phyloP scores from a whole-genome alignment of 2,113 vertebrate species.

The Corydoras sp. region DNA sequence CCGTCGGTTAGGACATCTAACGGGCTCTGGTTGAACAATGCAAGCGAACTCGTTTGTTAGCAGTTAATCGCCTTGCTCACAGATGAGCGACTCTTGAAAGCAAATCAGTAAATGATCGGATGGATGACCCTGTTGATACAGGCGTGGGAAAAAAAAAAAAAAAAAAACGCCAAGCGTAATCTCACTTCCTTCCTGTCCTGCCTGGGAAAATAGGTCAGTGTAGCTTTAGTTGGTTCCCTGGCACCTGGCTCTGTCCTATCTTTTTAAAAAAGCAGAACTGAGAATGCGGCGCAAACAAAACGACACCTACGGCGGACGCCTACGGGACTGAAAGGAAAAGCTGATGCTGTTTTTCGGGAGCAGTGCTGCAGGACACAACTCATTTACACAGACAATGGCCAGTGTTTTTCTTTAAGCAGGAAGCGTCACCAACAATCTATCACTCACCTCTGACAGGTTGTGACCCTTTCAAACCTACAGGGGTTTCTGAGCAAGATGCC shows the following conservation, averaged over 20 bases:
- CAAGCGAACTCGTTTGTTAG: constrained; percentile 51
- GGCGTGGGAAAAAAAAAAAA: constrained; percentile 48
- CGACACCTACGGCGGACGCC: not conserved
- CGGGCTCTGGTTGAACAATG: constrained; percentile 26
- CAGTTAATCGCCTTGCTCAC: constrained; percentile 62
- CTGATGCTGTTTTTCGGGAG: constrained; percentile 40
- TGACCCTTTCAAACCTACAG: constrained; percentile 42
- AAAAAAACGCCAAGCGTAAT: constrained; percentile 56
- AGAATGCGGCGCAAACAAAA: constrained; percentile 13
- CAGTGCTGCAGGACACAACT: constrained; percentile 43
- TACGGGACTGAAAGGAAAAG: constrained; percentile 43
- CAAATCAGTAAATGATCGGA: constrained; percentile 52
- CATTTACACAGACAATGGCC: constrained; percentile 49
- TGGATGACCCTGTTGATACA: constrained; percentile 51
- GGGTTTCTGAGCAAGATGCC: not conserved
- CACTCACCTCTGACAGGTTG: constrained; percentile 42
- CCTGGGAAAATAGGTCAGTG: constrained; percentile 54
- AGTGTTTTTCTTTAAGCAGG: constrained; percentile 46
- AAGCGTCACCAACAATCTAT: constrained; percentile 55
- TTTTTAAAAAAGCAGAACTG: not conserved
- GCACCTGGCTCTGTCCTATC: not conserved
- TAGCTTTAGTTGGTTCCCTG: not conserved
- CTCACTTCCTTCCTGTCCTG: constrained; percentile 61
- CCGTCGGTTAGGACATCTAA: constrained; percentile 28
- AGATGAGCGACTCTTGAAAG: constrained; percentile 56